These are phyloP conservation scores for Mesoligia furuncula DNA, from an alignment of 2,888 invertebrate species.

Conservation along the genomic window DNA sequence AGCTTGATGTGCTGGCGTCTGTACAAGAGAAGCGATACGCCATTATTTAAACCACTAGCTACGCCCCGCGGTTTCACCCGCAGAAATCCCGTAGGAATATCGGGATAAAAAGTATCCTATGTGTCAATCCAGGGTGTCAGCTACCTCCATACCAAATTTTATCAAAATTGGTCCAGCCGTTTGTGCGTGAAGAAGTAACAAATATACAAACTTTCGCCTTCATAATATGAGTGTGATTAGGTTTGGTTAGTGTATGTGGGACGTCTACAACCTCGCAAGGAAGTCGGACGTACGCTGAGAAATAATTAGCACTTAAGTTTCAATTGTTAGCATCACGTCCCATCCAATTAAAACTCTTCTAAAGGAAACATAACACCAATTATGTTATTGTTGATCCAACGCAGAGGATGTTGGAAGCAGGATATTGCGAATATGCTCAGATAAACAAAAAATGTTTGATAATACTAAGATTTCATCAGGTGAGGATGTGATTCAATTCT, in stretches of 20 bases:
- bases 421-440: constrained; percentile 16
- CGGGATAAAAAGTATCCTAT: too few relatives aligned
- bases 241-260: neutral
- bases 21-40: constrained; percentile 4
- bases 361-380: constrained; percentile 21
- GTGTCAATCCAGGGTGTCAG: too few relatives aligned
- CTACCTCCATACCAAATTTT: too few relatives aligned
- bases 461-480: neutral
- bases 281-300: constrained; percentile 6
- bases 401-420: constrained; percentile 11
- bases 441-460: neutral
- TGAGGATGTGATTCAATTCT: neutral
- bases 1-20: too few relatives aligned
- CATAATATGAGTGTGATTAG: neutral
- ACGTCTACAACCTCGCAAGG: neutral
- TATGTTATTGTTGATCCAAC: constrained; percentile 10
- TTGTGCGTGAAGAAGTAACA: too few relatives aligned
- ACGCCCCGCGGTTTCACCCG: too few relatives aligned
- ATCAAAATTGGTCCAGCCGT: too few relatives aligned
- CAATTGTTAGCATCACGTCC: constrained; percentile 7
- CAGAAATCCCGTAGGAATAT: too few relatives aligned
- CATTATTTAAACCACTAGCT: neutral
- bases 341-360: constrained; percentile 25
- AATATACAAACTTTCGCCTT: too few relatives aligned
- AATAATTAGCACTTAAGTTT: constrained; percentile 15